These are phyloP conservation scores for Gavia stellata DNA, from an alignment of 2,113 vertebrate species.

Conservation along the genomic window DNA sequence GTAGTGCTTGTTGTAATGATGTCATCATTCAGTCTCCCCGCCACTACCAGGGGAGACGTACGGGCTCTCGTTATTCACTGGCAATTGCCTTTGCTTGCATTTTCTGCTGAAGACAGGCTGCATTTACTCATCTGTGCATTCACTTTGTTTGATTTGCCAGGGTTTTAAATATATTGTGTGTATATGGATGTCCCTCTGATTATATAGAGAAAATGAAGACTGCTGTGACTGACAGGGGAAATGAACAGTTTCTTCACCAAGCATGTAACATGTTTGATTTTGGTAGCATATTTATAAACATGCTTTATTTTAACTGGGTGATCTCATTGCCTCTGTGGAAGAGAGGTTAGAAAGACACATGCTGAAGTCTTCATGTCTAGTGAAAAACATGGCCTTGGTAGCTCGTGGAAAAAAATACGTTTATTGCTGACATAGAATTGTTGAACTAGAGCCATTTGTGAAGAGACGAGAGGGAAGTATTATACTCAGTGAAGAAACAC, in stretches of 20 bases:
- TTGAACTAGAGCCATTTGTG: neutral
- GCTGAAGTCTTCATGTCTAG: neutral
- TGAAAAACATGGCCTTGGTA: neutral
- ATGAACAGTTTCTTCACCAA: neutral
- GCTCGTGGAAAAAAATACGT: neutral
- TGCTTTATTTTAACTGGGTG: neutral
- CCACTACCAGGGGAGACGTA: neutral
- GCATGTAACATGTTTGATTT: neutral
- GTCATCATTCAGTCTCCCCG: neutral
- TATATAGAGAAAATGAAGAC: neutral
- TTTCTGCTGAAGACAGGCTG: neutral
- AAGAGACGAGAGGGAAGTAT: neutral
- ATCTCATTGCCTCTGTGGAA: neutral
- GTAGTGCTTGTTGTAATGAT: neutral
- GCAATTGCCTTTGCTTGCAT: neutral
- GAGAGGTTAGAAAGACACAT: neutral
- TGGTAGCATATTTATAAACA: neutral
- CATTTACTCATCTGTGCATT: neutral
- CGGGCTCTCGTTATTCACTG: neutral
- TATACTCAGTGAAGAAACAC: neutral
- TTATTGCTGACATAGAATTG: neutral
- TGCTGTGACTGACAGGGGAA: neutral
- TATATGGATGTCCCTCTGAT: neutral
- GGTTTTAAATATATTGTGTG: neutral
- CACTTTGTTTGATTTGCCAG: neutral